phyloP scores from a whole-genome alignment of 2,113 vertebrate species.

The Bujurquina vittata region DNA sequence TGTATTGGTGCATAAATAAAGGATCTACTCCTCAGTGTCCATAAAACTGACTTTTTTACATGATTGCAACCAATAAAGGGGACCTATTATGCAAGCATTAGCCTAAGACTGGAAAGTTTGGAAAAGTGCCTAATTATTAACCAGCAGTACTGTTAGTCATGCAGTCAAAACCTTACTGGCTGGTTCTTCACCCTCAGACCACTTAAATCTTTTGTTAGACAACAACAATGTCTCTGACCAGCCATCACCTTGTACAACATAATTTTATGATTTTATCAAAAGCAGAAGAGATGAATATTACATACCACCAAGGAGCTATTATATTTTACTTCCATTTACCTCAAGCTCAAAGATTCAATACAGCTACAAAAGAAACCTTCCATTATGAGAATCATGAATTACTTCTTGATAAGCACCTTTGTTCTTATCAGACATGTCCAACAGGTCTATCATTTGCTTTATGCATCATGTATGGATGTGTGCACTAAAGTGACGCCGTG shows the following conservation, averaged over 20 bases:
- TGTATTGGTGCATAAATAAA: too few species aligned
- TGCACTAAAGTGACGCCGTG: background rate
- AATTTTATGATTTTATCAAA: background rate
- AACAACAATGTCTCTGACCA: background rate
- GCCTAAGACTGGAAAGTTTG: background rate
- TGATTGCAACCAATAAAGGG: background rate
- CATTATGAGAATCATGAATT: conserved; percentile 11
- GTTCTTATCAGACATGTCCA: conserved; percentile 31
- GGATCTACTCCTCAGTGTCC: too few species aligned
- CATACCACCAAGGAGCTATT: background rate
- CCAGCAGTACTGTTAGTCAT: background rate
- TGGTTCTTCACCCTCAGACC: background rate
- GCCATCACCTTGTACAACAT: background rate
- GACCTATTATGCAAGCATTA: background rate
- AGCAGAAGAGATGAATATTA: conserved; percentile 12
- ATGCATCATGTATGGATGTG: background rate
- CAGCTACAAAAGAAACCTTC: background rate
- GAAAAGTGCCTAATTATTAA: background rate
- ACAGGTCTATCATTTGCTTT: conserved; percentile 20
- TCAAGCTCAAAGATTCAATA: background rate
- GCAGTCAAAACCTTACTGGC: background rate
- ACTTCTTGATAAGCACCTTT: conserved; percentile 32
- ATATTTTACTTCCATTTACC: conserved; percentile 23
- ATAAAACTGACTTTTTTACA: background rate
- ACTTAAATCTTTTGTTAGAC: background rate